These are phyloP conservation scores for Ciconia boyciana DNA, from an alignment of 2,113 vertebrate species.

Conservation along the genomic window DNA sequence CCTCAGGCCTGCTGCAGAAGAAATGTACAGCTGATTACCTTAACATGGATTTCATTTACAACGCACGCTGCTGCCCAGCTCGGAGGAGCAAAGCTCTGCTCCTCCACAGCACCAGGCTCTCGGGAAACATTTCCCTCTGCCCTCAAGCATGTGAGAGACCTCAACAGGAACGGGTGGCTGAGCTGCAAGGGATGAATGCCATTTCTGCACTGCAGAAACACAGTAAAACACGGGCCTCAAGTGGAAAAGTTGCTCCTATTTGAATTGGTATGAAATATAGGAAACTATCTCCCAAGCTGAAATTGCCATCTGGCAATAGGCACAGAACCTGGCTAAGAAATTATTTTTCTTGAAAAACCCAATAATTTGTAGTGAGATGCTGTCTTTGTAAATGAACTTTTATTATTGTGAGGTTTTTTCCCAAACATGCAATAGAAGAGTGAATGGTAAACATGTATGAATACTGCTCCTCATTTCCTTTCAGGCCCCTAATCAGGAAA, in stretches of 20 bases:
- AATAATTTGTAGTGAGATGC: neutral
- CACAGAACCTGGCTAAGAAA: neutral
- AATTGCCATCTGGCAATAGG: neutral
- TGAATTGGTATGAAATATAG: neutral
- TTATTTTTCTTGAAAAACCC: slow-evolving; percentile 14
- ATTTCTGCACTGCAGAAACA: neutral
- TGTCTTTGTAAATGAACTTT: slow-evolving; percentile 1
- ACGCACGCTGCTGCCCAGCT: neutral
- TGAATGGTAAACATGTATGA: slow-evolving; percentile 2
- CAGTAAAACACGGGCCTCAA: neutral
- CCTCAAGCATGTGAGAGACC: neutral
- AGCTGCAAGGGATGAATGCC: neutral
- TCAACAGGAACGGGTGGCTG: neutral
- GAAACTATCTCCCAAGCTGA: neutral
- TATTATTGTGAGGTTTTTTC: neutral
- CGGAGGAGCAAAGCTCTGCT: neutral
- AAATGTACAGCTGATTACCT: neutral
- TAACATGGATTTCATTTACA: neutral
- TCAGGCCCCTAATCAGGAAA: slow-evolving; percentile 44
- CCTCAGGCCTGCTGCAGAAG: neutral
- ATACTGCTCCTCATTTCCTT: slow-evolving; percentile 57
- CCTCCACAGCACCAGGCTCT: neutral
- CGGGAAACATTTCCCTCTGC: neutral
- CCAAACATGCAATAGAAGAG: neutral
- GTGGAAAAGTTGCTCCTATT: neutral